Base-by-base conservation (phyloP, 2,888 invertebrate genomes). In the Harpalus rufipes region DNA sequence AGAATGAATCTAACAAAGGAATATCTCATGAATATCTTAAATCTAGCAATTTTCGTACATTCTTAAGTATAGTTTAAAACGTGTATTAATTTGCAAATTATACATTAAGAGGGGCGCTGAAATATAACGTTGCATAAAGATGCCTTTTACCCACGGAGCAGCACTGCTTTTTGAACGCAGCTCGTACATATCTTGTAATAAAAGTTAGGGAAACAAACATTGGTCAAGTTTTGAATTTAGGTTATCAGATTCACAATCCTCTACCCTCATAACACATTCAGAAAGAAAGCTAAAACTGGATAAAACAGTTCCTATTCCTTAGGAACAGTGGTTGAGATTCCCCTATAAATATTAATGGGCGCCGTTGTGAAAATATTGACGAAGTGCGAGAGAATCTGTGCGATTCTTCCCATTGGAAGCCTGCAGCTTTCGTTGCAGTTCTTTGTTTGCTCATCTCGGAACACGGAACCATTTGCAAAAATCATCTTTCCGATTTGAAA, bases 291-390 rank as follows among this genome's bases (percentile, higher is more conserved):
- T 51, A 51, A 8, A 51, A 51, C 44, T 51, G 44, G 44, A 51
- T 51, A 51, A 51, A 51, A 8, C 44, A 8, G 44, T 51, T 51
- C 2, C 8, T 51, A 12, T 12, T 51, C 12, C 12, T 51, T 51
- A 32, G 32, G 32, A 32, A 32, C 32, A 32, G 10, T 8, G 2
- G 61, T 61, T 61, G 41, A 74, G 76, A 82, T 83, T 76, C 76
- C 76, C 21, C 61, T 61, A 83, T 82, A 82, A 82, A 82, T 83
- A 83, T 83, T 83, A 83, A 83, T 83, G 83, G 61, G 16, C 18
- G 39, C 16, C 83, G 83, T 16, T 83, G 51, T 58, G 72, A 76
- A 83, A 83, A 83, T 83, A 83, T 83, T 83, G 83, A 83, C 83
- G 76, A 61, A 83, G 72, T 58, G 65, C 72, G 44, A 51, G 44